phyloP scores from a whole-genome alignment of 2,888 invertebrate species.

The Drosophila dives region DNA sequence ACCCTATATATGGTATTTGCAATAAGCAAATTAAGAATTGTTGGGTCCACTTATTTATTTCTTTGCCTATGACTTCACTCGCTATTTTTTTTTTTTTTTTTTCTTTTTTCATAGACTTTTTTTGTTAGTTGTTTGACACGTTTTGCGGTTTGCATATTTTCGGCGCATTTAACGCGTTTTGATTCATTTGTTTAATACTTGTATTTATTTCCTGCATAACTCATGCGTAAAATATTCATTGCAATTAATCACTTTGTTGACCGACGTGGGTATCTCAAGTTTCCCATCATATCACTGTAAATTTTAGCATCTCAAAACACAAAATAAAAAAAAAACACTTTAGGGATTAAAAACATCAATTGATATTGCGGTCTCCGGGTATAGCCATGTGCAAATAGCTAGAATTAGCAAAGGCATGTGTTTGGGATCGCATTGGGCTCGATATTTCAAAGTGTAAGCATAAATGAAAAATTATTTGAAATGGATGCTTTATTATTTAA shows the following conservation, averaged over 20 bases:
- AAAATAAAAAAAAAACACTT: slow-evolving; percentile 1
- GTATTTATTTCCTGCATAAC: slow-evolving; percentile 30
- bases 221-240: slow-evolving; percentile 11
- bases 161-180: slow-evolving; percentile 20
- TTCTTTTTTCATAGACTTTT: not conserved
- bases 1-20: slow-evolving; percentile 18
- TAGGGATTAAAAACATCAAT: slow-evolving; percentile 31
- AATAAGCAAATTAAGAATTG: slow-evolving; percentile 27
- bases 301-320: slow-evolving; percentile 5
- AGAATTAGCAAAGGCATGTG: not conserved
- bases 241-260: slow-evolving; percentile 7
- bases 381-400: slow-evolving; percentile 50
- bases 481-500: not conserved
- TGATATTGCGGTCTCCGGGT: slow-evolving; percentile 21
- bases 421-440: not conserved
- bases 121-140: slow-evolving; percentile 65
- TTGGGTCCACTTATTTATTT: slow-evolving; percentile 34
- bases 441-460: not conserved
- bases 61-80: slow-evolving; percentile 67
- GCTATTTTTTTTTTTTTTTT: slow-evolving; percentile 26
- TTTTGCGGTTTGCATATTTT: slow-evolving; percentile 44
- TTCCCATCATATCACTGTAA: slow-evolving; percentile 15
- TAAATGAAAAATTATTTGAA: not conserved
- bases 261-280: not conserved
- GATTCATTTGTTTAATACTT: slow-evolving; percentile 11